Conservation (phyloP, 2,888 invertebrate species). For the Uropetala carovei region DNA sequence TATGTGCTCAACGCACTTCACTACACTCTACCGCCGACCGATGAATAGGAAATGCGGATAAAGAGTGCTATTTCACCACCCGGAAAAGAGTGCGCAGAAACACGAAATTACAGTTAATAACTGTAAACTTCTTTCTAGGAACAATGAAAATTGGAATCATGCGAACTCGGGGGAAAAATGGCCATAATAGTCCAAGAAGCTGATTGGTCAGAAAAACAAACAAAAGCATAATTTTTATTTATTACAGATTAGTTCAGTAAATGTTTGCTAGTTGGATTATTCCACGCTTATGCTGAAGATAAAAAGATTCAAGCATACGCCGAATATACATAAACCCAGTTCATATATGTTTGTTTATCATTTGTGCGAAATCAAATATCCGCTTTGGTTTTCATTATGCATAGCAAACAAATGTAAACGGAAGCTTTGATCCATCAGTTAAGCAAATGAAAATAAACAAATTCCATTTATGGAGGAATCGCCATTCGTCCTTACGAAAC, state of each 20-base stretch:
- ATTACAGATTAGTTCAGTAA: background rate
- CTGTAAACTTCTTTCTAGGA: background rate
- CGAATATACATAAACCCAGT: no score
- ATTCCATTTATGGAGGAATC: no score
- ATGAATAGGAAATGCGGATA: background rate
- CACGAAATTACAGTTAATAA: constrained; percentile 7
- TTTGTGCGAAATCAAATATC: no score
- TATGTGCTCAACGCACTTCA: background rate
- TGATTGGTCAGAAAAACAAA: no score
- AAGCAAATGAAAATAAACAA: no score
- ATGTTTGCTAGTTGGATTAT: background rate
- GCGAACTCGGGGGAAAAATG: background rate
- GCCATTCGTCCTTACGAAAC: no score
- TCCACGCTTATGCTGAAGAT: background rate
- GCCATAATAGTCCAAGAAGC: no score
- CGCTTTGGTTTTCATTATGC: no score
- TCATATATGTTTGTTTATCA: no score
- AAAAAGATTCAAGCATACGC: no score
- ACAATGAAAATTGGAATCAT: background rate
- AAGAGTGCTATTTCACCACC: constrained; percentile 10
- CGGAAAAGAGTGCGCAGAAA: background rate
- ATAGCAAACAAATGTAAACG: no score
- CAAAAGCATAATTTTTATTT: background rate
- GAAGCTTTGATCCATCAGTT: no score
- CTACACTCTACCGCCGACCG: background rate